Base-by-base conservation (phyloP, 2,888 invertebrate genomes). In the Drosophila subquinaria region DNA sequence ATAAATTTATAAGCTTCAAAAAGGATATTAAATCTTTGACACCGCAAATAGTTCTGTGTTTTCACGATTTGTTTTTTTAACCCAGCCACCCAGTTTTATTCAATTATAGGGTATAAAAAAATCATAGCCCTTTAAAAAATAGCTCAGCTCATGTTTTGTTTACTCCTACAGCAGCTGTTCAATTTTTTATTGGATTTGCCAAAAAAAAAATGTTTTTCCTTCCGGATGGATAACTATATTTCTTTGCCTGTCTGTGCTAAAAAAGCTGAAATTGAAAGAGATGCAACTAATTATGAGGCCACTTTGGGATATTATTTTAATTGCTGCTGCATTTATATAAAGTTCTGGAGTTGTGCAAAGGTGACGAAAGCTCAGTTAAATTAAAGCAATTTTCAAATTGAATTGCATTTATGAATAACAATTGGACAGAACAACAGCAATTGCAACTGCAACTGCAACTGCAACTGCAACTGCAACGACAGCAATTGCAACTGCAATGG, bases 341-440 rank as follows among this genome's bases (percentile, higher is more conserved):
- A 42, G 30, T 55, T 60, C 17, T 10, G 10, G 4, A 23, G 23
- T 17, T 45, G 53, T 56, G 69, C 27, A 35, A 60, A 81, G 76
- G 87, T 81, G 89, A 78, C 79, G 88, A 89, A 81, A 88, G 52
- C 55, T 57, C 51, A 68, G 68, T 73, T 67, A 72, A 89, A 83
- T 88, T 82, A 77, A 88, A 69, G 81, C 87, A 89, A 89, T 88
- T 87, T 78, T 90, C 78, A 80, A 87, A 90, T 90, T 90, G 81
- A 86, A 81, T 80, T 86, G 90, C 90, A 89, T 87, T 87, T 87
- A 90, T 87, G 87, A 88, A 90, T 90, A 90, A 81, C 83, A 87
- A 87, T 89, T 82, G 86, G 68, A 6, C 5, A 38, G 57, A 71
- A 82, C 43, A 55, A 50, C 43, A 47, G 38, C 71, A 52, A 51